Evolutionary conservation across 2,888 invertebrate species (phyloP).

Genomic region (Muschampia plurimacula): DNA sequence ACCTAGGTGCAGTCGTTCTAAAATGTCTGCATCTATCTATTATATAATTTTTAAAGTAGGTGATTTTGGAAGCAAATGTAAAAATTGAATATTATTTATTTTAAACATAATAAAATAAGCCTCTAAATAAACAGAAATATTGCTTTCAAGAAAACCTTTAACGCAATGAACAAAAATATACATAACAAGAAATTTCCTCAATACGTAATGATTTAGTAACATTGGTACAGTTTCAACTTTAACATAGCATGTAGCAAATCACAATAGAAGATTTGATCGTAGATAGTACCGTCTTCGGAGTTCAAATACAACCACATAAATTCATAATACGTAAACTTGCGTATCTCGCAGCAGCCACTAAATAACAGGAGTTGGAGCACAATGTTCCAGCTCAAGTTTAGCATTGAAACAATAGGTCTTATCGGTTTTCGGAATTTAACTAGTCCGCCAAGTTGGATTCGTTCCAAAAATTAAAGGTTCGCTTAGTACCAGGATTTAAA

Average conservation of each 20-base stretch:
- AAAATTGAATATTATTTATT: too few species aligned
- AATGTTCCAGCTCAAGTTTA: slow-evolving; percentile 48
- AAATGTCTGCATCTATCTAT: too few species aligned
- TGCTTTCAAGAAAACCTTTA: too few species aligned
- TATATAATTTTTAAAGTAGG: too few species aligned
- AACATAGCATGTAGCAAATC: background rate
- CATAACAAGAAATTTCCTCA: too few species aligned
- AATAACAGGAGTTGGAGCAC: slow-evolving; percentile 32
- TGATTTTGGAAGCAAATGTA: too few species aligned
- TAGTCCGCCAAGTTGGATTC: slow-evolving; percentile 61
- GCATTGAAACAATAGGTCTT: slow-evolving; percentile 52
- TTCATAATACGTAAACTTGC: slow-evolving; percentile 28
- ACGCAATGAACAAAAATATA: too few species aligned
- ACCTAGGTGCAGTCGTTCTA: too few species aligned
- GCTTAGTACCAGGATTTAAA: slow-evolving; percentile 32
- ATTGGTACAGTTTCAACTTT: background rate
- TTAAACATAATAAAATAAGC: too few species aligned
- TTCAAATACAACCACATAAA: slow-evolving; percentile 15
- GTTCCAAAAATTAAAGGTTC: slow-evolving; percentile 59
- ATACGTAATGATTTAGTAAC: background rate
- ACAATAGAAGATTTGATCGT: background rate
- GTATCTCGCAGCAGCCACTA: slow-evolving; percentile 34
- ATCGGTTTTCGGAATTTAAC: slow-evolving; percentile 60
- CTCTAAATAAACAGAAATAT: too few species aligned
- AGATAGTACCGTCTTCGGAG: background rate